Evolutionary conservation across 2,797 vertebrate genomes (phyloP).

Genomic region (Enteromius treurensis): DNA sequence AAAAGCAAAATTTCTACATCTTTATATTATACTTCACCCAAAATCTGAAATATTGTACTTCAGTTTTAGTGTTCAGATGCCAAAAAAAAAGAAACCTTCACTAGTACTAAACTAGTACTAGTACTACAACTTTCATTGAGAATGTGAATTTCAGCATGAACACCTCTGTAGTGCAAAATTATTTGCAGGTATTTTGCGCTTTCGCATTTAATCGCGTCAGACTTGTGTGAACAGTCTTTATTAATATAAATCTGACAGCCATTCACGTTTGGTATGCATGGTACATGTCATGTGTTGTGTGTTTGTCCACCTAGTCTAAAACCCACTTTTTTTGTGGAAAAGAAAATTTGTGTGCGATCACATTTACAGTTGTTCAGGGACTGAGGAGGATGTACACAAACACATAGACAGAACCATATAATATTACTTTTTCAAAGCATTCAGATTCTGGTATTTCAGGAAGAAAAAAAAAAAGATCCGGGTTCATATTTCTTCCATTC

Average conservation of each 20-base stretch:
- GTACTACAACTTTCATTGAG: not conserved
- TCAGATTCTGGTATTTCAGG: conserved; percentile 39
- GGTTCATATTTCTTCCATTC: conserved; percentile 38
- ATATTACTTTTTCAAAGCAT: conserved; percentile 34
- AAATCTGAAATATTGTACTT: not conserved
- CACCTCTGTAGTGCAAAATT: not conserved
- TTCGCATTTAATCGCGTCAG: not conserved
- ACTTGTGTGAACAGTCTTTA: conserved; percentile 10
- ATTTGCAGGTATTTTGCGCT: not conserved
- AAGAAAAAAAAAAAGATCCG: conserved; percentile 31
- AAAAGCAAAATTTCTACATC: not conserved
- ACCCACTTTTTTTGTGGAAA: not conserved
- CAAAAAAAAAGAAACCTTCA: too few relatives aligned
- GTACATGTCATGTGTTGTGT: conserved; percentile 12
- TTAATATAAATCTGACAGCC: not conserved
- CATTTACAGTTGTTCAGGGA: conserved; percentile 26
- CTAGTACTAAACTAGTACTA: too few relatives aligned
- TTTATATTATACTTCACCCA: not conserved
- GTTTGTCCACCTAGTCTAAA: not conserved
- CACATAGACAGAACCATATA: conserved; percentile 48
- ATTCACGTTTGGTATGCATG: not conserved
- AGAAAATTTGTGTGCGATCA: not conserved
- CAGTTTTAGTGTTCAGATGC: not conserved
- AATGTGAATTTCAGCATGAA: not conserved
- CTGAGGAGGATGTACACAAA: conserved; percentile 44